phyloP scores from a whole-genome alignment of 2,888 invertebrate species.

The Pollenia labialis region DNA sequence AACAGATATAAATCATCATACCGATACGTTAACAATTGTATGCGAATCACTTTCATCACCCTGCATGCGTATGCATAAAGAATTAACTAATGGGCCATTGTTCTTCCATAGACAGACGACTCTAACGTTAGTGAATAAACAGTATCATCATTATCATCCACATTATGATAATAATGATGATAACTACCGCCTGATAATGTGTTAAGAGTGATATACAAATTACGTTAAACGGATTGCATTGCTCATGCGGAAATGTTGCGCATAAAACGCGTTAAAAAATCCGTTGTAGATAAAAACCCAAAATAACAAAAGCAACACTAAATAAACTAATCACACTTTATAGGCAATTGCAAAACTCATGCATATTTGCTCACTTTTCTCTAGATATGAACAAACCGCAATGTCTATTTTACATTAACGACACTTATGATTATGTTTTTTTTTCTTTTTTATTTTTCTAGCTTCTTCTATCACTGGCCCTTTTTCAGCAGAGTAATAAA shows the following conservation, averaged over 20 bases:
- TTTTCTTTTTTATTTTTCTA: slow-evolving; percentile 36
- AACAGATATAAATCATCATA: slow-evolving; percentile 29
- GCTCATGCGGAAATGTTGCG: slow-evolving; percentile 73
- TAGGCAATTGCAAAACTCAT: slow-evolving; percentile 42
- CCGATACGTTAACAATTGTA: slow-evolving; percentile 8
- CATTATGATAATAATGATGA: slow-evolving; percentile 17
- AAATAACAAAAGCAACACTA: slow-evolving; percentile 9
- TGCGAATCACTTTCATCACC: slow-evolving; percentile 26
- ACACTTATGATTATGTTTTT: slow-evolving; percentile 49
- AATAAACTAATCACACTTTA: slow-evolving; percentile 31
- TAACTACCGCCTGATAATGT: slow-evolving; percentile 42
- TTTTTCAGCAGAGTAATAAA: slow-evolving; percentile 42
- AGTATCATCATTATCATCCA: slow-evolving; percentile 31
- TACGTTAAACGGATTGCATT: slow-evolving; percentile 64
- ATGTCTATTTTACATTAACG: slow-evolving; percentile 55
- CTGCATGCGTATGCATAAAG: slow-evolving; percentile 56
- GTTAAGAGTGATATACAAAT: slow-evolving; percentile 32
- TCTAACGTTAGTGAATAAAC: slow-evolving; percentile 20
- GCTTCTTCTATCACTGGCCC: slow-evolving; percentile 51
- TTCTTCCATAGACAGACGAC: slow-evolving; percentile 55
- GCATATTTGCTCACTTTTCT: slow-evolving; percentile 33
- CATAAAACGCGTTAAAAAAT: slow-evolving; percentile 74
- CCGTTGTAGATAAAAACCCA: slow-evolving; percentile 43
- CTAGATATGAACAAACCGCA: neutral
- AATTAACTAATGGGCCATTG: slow-evolving; percentile 77